Conservation (phyloP, 2,113 vertebrate genomes). For the Bettongia penicillata region DNA sequence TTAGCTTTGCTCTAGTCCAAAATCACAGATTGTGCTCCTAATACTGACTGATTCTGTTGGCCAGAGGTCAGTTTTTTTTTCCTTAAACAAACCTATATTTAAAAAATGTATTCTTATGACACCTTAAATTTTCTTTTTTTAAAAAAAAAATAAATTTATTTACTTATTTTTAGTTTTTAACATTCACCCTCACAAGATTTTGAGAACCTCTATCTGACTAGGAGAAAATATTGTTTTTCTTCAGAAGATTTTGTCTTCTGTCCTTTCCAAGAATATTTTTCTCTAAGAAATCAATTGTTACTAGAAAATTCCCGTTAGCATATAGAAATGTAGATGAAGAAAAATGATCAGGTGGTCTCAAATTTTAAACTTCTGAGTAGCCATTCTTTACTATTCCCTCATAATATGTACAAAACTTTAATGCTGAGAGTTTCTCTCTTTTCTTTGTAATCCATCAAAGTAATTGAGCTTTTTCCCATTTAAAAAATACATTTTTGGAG, state of each 20-base stretch:
- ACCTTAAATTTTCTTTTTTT: background rate
- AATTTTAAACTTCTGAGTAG: conserved; percentile 69
- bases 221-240: conserved; percentile 41
- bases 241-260: conserved; percentile 57
- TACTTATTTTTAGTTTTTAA: too few species aligned
- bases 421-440: conserved; percentile 70
- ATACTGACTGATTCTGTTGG: background rate
- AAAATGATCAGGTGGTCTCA: conserved; percentile 74
- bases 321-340: conserved; percentile 66
- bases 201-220: background rate
- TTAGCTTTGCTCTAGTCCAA: background rate
- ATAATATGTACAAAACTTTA: conserved; percentile 73
- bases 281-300: conserved; percentile 62
- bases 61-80: background rate
- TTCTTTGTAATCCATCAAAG: conserved; percentile 74
- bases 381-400: conserved; percentile 50
- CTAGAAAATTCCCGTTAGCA: conserved; percentile 67
- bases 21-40: background rate
- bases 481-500: conserved; percentile 71
- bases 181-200: too few species aligned
- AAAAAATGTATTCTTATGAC: background rate
- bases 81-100: background rate
- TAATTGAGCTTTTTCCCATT: conserved; percentile 81
- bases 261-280: conserved; percentile 60
- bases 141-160: background rate